phyloP scores from a whole-genome alignment of 2,797 vertebrate species.

The Gymnothorax javanicus region DNA sequence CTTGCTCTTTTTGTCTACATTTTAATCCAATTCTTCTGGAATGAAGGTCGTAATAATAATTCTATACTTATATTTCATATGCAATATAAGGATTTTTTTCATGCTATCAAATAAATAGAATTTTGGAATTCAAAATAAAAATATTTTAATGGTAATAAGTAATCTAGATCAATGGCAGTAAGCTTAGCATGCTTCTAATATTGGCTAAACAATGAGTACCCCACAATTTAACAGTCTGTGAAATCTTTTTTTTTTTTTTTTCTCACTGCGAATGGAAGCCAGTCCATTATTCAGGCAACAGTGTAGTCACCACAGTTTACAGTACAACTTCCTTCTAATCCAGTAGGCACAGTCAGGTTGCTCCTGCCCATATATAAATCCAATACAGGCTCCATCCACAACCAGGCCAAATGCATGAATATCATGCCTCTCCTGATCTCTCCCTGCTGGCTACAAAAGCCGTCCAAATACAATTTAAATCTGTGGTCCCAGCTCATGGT shows the following conservation, averaged over 20 bases:
- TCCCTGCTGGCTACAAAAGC: neutral
- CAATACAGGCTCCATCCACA: neutral
- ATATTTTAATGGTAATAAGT: neutral
- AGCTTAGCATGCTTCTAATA: neutral
- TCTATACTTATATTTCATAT: neutral
- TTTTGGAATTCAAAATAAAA: neutral
- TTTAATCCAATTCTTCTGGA: no score
- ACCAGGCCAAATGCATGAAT: neutral
- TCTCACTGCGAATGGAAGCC: neutral
- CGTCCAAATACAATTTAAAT: neutral
- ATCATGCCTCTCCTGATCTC: neutral
- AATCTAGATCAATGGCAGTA: neutral
- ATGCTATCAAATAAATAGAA: neutral
- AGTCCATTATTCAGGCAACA: neutral
- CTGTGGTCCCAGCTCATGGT: neutral
- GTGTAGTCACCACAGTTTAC: neutral
- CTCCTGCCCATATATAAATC: neutral
- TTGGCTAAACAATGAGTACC: neutral
- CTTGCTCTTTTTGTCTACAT: no score
- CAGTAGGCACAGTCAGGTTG: neutral
- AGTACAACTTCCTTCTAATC: neutral
- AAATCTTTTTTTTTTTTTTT: neutral
- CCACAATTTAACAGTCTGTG: neutral
- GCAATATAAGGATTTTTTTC: no score
- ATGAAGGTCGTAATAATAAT: neutral